Evolutionary conservation across 92 coral and sea anemone species (phyloP), one percentile per base, ranked within the genome.

Genomic region (Palythoa grandiflora): DNA sequence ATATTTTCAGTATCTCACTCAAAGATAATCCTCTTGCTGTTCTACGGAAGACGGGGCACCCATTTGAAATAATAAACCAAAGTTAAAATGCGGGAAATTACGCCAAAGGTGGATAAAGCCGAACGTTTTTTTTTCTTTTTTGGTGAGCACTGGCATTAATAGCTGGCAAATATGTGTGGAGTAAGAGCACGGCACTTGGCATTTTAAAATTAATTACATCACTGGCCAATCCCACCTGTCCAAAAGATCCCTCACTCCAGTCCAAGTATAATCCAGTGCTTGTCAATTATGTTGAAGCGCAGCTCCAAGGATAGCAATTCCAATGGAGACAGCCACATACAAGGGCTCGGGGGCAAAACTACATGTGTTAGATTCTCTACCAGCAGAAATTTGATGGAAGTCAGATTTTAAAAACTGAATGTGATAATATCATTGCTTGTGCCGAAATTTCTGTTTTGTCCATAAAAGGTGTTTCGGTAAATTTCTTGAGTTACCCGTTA

Each of bases 21-120:
- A 78, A 28, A 40, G 68, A 53, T 28, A 54, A 40, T 61, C 70
- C 83, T 55, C 19, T 78, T n/a, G n/a, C 28, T n/a, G 83, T 78
- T 78, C 83, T 78, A 39, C 8, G 68, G 38, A 78, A 78, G 83
- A 54, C 21, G 35, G 83, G 83, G 13, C 83, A 54, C 57, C 59
- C 35, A 44, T 48, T 61, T 75, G 57, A 48, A 75, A 75, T 51
- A 44, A 48, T 39, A 17, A 70, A 38, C 75, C 39, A 70, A 70
- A 70, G 75, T 28, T 38, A 28, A 28, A 28, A 70, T 28, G 75
- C 4, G 47, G 11, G 75, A 70, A 70, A 28, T 38, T 28, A 28
- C 16, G 40, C 47, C 44, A 38, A 70, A 28, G 48, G 9, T 28
- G 11, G 75, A 28, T 28, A 28, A 70, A 70, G 47, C 47, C 75